Conservation (phyloP, 2,797 vertebrate genomes). For the Toxotes lorentzi region DNA sequence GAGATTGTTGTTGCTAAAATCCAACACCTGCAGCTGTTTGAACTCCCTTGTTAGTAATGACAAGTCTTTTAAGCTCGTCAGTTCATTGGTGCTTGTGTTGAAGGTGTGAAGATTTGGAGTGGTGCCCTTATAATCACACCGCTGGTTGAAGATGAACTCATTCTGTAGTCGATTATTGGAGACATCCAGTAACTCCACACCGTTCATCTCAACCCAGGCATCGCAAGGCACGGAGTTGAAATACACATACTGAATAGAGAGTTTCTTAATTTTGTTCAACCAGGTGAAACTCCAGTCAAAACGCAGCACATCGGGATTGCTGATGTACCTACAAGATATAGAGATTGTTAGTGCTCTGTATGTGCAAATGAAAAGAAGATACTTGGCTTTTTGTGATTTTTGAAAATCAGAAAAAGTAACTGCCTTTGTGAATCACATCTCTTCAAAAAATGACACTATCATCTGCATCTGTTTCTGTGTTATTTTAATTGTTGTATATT, state of each 20-base stretch:
- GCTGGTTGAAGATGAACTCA: conserved; percentile 81
- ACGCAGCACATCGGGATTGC: conserved; percentile 89
- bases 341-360: conserved; percentile 4
- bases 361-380: background rate
- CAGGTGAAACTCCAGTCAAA: conserved; percentile 92
- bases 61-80: conserved; percentile 81
- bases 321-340: conserved; percentile 85
- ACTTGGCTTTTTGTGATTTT: background rate
- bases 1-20: conserved; percentile 85
- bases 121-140: conserved; percentile 78
- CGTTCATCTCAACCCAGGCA: conserved; percentile 85
- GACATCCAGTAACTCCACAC: conserved; percentile 79
- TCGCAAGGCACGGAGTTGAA: conserved; percentile 90
- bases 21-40: conserved; percentile 78
- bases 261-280: conserved; percentile 82
- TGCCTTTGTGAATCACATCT: too few species aligned
- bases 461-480: background rate
- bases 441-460: too few species aligned
- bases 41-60: conserved; percentile 81
- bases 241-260: conserved; percentile 86
- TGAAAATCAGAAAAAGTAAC: background rate
- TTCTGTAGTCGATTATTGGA: conserved; percentile 84
- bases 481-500: too few species aligned
- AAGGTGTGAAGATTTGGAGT: conserved; percentile 82
- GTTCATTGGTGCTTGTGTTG: conserved; percentile 78